Conservation (phyloP, 2,113 vertebrate genomes). For the Apteryx owenii region DNA sequence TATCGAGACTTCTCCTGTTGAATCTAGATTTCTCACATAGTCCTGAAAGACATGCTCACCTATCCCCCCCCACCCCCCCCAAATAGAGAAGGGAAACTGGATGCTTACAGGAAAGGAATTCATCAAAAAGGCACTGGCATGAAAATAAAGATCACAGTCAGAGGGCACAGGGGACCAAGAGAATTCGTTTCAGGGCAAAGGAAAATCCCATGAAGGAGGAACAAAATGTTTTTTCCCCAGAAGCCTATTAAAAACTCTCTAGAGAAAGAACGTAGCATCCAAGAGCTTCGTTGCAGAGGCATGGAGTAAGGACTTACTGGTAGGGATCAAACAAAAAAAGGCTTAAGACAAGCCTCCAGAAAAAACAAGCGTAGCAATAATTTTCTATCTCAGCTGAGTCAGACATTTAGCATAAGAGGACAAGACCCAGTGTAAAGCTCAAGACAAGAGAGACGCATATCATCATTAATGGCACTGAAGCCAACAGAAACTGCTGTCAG, state of each 20-base stretch:
- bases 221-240: neutral
- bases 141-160: neutral
- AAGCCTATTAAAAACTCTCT: neutral
- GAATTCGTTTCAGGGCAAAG: neutral
- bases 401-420: neutral
- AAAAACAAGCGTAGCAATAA: neutral
- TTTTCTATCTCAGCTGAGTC: neutral
- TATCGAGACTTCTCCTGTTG: neutral
- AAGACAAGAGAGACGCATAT: neutral
- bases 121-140: neutral
- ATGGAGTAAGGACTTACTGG: neutral
- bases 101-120: neutral
- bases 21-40: neutral
- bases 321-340: neutral
- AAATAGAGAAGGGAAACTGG: neutral
- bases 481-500: neutral
- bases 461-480: neutral
- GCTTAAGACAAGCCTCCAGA: neutral
- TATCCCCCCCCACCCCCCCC: neutral
- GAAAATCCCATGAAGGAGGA: neutral
- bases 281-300: neutral
- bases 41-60: neutral
- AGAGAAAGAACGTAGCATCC: neutral
- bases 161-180: neutral
- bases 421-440: neutral